Conservation (phyloP, 30 jellyfish, hydroid and myxozoan genomes). For the Sanderia malayensis region DNA sequence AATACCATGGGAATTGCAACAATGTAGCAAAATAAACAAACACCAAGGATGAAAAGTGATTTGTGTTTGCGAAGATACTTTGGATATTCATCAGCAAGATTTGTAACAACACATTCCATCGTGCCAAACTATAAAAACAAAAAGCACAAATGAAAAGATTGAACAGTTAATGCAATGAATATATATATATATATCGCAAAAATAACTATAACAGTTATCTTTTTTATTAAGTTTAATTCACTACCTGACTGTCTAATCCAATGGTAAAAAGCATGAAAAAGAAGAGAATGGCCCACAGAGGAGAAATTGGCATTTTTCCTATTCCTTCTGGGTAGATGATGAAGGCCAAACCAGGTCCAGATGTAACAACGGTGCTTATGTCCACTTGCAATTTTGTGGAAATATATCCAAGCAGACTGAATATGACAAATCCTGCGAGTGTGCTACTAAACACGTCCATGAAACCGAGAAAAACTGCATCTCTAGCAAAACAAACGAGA, state of each 20-base stretch:
- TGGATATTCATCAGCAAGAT: slow-evolving; percentile 85
- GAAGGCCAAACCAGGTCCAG: slow-evolving; percentile 90
- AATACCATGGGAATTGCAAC: slow-evolving; percentile 73
- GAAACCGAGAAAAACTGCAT: slow-evolving; percentile 75
- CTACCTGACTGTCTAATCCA: slow-evolving; percentile 92
- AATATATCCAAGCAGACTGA: slow-evolving; percentile 81
- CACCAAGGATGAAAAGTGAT: slow-evolving; percentile 49
- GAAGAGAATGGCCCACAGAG: slow-evolving; percentile 76
- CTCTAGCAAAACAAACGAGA: too few species aligned
- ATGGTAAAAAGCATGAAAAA: slow-evolving; percentile 88
- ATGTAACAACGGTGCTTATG: slow-evolving; percentile 57
- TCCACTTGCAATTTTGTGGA: slow-evolving; percentile 51
- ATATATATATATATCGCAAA: too few species aligned
- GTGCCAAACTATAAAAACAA: slow-evolving; percentile 65
- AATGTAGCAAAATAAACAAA: slow-evolving; percentile 59
- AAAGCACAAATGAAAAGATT: background rate
- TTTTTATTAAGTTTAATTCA: too few species aligned
- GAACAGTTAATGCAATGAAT: background rate
- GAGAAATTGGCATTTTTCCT: slow-evolving; percentile 77
- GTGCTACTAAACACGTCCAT: slow-evolving; percentile 77
- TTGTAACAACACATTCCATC: slow-evolving; percentile 96
- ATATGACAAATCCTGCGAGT: slow-evolving; percentile 84
- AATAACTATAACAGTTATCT: too few species aligned
- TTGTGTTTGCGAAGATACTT: slow-evolving; percentile 55
- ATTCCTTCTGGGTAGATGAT: slow-evolving; percentile 92